Evolutionary conservation across 1,140 invertebrate species (phyloP), one percentile per base, ranked within the genome.

Genomic region (Panagrolaimus sp.): DNA sequence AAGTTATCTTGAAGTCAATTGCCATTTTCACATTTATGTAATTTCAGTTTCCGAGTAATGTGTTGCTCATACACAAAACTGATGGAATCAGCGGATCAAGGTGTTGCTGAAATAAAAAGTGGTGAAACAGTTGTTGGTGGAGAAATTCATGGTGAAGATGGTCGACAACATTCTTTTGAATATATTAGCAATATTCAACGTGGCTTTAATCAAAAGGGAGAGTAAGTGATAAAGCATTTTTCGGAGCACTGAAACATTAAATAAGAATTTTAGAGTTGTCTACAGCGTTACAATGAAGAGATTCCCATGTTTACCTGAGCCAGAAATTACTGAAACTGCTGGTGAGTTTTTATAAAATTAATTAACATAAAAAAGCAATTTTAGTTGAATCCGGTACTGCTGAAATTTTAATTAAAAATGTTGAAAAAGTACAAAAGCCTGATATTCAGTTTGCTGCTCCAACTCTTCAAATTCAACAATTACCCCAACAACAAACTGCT

Each of bases 81-180:
- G 9, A 31, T 46, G 8, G 44, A 70, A 2, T 72, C 77, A 1
- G 61, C 23, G 11, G 71, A 72, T 61, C 63, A 72, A 14, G 77
- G 79, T 47, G 31, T 67, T 7, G 70, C 78, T 20, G 66, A 68
- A 20, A 66, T 79, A 2, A 45, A 63, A n/a, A 27, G 69, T 9
- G 78, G 78, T 20, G 73, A 81, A 64, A 69, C 72, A 42, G 72
- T 79, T 43, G 64, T 78, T 44, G 78, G 78, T 16, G 78, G 78
- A 42, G 78, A 79, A 63, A 64, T 79, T 1, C 20, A 42, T 11
- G 75, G 75, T 25, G 65, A 63, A 13, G 67, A 73, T 9, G 73
- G 72, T 8, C 48, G 77, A 44, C 78, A 79, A 65, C 65, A 66
- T 44, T 69, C 68, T 13, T 79, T 79, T 63, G 78, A 79, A 63